These are phyloP conservation scores for Charaxes varanes DNA, from an alignment of 1,140 invertebrate genomes.

Conservation along the genomic window DNA sequence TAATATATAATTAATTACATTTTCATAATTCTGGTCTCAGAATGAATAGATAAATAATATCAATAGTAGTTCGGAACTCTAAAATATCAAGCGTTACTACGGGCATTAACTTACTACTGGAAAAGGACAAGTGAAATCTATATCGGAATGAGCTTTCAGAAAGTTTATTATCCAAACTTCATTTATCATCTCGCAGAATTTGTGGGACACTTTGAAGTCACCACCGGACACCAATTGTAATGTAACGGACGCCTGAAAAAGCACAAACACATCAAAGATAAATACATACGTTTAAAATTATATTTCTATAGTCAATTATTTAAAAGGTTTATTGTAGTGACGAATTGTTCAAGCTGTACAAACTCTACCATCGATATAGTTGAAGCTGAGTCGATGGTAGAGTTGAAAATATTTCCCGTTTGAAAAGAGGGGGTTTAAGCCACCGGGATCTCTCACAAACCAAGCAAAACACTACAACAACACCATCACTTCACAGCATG, in stretches of 20 bases:
- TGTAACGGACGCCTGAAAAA: not conserved
- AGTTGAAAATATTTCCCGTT: no score
- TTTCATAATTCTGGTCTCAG: not conserved
- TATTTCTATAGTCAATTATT: no score
- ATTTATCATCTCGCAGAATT: slow-evolving; percentile 1
- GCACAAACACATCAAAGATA: no score
- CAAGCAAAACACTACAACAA: no score
- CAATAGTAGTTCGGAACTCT: not conserved
- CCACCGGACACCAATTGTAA: not conserved
- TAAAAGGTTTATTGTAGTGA: no score
- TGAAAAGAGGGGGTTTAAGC: no score
- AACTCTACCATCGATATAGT: no score
- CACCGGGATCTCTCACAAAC: no score
- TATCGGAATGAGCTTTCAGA: not conserved
- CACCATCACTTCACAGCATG: no score
- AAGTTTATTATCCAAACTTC: slow-evolving; percentile 3
- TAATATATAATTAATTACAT: not conserved
- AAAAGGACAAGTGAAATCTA: not conserved
- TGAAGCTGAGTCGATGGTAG: no score
- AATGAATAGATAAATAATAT: not conserved
- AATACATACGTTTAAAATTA: no score
- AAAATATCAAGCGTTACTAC: not conserved
- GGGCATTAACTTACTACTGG: slow-evolving; percentile 2
- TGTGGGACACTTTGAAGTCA: not conserved
- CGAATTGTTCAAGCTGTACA: no score